Evolutionary conservation across 2,113 vertebrate species (phyloP), one percentile per base, ranked within the genome.

Genomic region (Pipra filicauda): DNA sequence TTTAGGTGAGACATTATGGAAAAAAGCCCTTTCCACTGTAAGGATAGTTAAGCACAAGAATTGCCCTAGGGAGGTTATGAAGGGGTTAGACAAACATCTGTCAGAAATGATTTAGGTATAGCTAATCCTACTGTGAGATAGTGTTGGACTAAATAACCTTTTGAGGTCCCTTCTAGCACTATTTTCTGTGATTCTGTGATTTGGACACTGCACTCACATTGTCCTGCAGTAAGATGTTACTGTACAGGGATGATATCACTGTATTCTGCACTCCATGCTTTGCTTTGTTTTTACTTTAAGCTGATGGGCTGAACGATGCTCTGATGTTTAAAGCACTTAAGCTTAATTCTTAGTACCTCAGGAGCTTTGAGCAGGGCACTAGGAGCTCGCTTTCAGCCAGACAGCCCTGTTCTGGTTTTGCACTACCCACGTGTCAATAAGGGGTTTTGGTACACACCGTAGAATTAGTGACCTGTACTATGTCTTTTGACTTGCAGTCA

Each of bases 81-180:
- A 95, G 94, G 95, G 96, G 95, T 97, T 97, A 97, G 96, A 96
- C 95, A 96, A 96, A 97, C 95, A 95, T 92, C 92, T 95, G 96
- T 97, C 96, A 97, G 86, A 95, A 97, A 95, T 97, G 84, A 97
- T 96, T 96, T 95, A 97, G 95, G 57, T 96, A 37, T 84, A 91
- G 83, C 80, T 96, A 94, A 95, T 94, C 94, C 94, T 96, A 61
- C 95, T 96, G 87, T 92, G 95, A 95, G 91, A 94, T 95, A 95
- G 64, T 91, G 86, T 96, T 95, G 89, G 76, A 84, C 84, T 93
- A 91, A 97, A 95, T 96, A 95, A 96, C 95, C 94, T 95, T 93
- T 81, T 84, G 89, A 96, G 89, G 89, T 92, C 44, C 93, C 89
- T 95, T 93, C 89, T 92, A 92, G 89, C 91, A 72, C 80, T 87